phyloP scores from a whole-genome alignment of 2,113 vertebrate genomes.

The Dipodomys merriami region DNA sequence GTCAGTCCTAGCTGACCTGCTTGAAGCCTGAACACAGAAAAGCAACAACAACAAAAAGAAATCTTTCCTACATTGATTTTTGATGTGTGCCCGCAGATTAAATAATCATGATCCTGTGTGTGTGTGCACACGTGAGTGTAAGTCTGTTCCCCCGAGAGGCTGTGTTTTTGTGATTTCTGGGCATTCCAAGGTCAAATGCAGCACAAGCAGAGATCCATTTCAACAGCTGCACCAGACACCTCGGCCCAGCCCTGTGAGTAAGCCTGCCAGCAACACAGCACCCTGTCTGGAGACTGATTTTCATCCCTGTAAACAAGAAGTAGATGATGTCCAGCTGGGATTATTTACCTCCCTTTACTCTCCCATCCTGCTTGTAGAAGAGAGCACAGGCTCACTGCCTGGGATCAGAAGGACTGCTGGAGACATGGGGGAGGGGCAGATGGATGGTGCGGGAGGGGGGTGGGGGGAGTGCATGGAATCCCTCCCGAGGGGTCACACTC shows the following conservation, averaged over 20 bases:
- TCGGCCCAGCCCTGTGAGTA: background rate
- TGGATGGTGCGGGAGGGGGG: too few species aligned
- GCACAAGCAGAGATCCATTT: fast-evolving
- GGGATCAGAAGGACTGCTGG: too few species aligned
- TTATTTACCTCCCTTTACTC: background rate
- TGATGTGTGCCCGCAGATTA: background rate
- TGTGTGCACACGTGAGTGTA: too few species aligned
- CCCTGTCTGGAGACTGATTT: slow-evolving; percentile 9
- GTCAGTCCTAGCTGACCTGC: background rate
- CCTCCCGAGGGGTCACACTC: background rate
- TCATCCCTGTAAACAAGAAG: slow-evolving; percentile 5
- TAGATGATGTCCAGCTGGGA: background rate
- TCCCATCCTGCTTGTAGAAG: background rate
- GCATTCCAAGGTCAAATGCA: background rate
- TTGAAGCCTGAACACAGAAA: background rate
- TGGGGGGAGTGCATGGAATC: too few species aligned
- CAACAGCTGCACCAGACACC: background rate
- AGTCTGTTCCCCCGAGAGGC: background rate
- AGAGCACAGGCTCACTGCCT: background rate
- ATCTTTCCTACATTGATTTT: background rate
- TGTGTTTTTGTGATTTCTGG: slow-evolving; percentile 33
- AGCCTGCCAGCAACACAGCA: background rate
- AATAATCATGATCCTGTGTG: background rate
- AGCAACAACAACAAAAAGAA: background rate
- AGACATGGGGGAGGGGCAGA: fast-evolving